A percentile compares a stretch with the other conserved stretches of the same genome.
Evolutionary conservation across 2,113 vertebrate genomes (phyloP).

Genomic region (Eidolon helvum): DNA sequence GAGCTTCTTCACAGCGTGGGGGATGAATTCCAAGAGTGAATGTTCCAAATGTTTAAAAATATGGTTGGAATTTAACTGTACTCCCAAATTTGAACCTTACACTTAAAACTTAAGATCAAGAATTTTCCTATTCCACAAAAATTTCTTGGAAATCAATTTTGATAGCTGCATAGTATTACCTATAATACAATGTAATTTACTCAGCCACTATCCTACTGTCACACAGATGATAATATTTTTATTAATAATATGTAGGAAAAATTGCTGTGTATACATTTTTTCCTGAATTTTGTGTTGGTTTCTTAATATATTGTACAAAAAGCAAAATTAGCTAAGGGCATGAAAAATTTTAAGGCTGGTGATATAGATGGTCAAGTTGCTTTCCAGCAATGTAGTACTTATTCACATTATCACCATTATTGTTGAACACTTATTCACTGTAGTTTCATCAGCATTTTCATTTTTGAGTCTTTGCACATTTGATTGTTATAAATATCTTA

Average conservation of each 20-base stretch:
- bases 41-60: not conserved
- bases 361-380: not conserved
- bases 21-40: not conserved
- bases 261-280: not conserved
- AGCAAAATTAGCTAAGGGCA: not conserved
- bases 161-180: not conserved
- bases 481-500: not conserved
- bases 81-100: not conserved
- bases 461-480: slow-evolving; percentile 11
- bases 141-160: not conserved
- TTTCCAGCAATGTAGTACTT: not conserved
- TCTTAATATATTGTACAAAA: not conserved
- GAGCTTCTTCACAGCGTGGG: not conserved
- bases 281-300: not conserved
- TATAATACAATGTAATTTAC: not conserved
- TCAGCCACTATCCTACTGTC: not conserved
- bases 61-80: not conserved
- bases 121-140: not conserved
- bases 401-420: not conserved
- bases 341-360: not conserved
- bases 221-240: not conserved
- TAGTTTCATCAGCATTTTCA: not conserved
- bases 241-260: not conserved
- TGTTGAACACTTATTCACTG: not conserved
- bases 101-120: not conserved